Conservation (phyloP, 2,888 invertebrate species). For the Drosophila quasianomalipes region DNA sequence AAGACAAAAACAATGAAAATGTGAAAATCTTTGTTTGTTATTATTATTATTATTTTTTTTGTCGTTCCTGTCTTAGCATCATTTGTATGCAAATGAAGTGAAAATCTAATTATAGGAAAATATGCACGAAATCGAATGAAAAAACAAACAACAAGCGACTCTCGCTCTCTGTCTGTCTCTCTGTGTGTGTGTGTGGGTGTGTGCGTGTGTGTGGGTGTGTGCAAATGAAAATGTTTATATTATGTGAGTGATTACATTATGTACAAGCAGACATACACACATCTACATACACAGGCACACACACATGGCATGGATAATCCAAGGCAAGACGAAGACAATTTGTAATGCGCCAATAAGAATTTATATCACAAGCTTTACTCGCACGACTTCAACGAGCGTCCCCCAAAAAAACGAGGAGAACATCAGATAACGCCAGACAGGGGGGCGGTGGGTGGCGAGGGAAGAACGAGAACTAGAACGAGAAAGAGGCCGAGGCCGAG, state of each 20-base stretch:
- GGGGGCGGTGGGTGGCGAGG: neutral
- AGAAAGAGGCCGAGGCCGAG: neutral
- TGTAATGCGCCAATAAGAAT: conserved; percentile 82
- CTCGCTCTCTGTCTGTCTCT: neutral
- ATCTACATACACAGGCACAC: conserved; percentile 2
- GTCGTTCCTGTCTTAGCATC: conserved; percentile 25
- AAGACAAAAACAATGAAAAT: conserved; percentile 36
- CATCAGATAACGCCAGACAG: conserved; percentile 39
- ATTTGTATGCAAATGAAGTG: conserved; percentile 78
- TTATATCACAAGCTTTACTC: conserved; percentile 70
- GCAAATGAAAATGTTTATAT: conserved; percentile 37
- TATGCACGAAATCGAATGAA: conserved; percentile 65
- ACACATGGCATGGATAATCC: conserved; percentile 10
- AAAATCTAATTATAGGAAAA: conserved; percentile 75
- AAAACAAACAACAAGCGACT: conserved; percentile 68
- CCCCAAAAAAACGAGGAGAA: conserved; percentile 34
- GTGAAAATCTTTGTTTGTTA: conserved; percentile 31
- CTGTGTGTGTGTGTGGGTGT: neutral
- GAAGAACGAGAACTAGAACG: neutral
- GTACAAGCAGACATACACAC: conserved; percentile 40
- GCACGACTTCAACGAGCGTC: conserved; percentile 52
- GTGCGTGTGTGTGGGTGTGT: conserved; percentile 3
- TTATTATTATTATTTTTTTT: conserved; percentile 5
- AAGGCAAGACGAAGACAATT: conserved; percentile 66
- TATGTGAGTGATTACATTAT: conserved; percentile 73